Evolutionary conservation across 1,140 invertebrate genomes (phyloP), one percentile per base, ranked within the genome.

Genomic region (Dendrolimus kikuchii): DNA sequence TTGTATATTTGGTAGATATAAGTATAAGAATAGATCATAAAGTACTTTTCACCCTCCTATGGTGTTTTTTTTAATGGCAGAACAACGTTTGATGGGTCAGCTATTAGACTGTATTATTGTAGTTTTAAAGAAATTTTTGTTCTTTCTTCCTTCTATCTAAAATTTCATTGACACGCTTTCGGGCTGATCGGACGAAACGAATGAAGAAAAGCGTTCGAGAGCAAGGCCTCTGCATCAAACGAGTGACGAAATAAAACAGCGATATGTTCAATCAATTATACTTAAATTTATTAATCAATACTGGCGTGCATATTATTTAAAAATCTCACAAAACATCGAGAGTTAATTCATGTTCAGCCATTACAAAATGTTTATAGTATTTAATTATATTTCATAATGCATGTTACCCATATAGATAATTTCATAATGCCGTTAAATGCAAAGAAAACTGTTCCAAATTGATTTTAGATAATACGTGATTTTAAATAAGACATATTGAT

Each of bases 271-370:
- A 80, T 77, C 58, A 69, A 79, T 80, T 86, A 78, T 78, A 86
- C 82, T 86, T 86, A 86, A 86, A 86, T 86, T 86, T 86, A 85
- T 83, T 85, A 75, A 73, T 80, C 68, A 79, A 74, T 77, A 78
- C 69, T 75, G 66, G 70, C 79, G 77, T 80, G 78, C 80, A 77
- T 75, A 72, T 59, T 70, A 66, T 60, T 75, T 78, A 80, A 77
- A 79, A 78, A 71, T 69, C 70, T 77, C 72, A 76, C 72, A 77
- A 77, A 80, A 77, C 66, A 67, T 61, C 61, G 69, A 77, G 75
- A 78, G 75, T 74, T 74, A 77, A 79, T 81, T 80, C 78, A 81
- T 81, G 65, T 77, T 66, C 64, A 64, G 68, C 68, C 56, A 44
- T 54, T 72, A 72, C 64, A 74, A 80, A 81, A 73, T 74, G 71